These are phyloP conservation scores for Diaphora mendica DNA, from an alignment of 2,888 invertebrate species.

Conservation along the genomic window DNA sequence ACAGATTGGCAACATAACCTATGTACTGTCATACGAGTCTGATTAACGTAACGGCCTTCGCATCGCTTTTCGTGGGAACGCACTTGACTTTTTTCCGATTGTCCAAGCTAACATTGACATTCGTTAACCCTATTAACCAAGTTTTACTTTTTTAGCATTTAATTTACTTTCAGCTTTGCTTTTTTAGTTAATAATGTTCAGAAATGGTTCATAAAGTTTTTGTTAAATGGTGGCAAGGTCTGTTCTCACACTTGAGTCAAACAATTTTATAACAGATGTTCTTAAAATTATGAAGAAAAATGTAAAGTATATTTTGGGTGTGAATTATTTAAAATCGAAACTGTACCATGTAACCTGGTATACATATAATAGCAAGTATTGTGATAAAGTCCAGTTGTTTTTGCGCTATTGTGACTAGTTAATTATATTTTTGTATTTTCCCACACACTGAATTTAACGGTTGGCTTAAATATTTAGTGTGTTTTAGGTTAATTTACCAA, in stretches of 20 bases:
- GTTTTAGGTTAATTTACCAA: slow-evolving; percentile 10
- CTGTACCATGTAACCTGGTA: neutral
- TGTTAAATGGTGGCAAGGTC: neutral
- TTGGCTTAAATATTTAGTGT: slow-evolving; percentile 12
- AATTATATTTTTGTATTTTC: slow-evolving; percentile 10
- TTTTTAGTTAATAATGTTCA: neutral
- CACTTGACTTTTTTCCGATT: slow-evolving; percentile 63
- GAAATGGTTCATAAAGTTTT: neutral
- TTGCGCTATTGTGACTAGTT: slow-evolving; percentile 8
- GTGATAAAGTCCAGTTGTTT: slow-evolving; percentile 8
- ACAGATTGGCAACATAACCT: slow-evolving; percentile 65
- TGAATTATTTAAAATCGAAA: neutral
- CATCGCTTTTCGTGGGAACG: slow-evolving; percentile 67
- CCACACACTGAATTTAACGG: slow-evolving; percentile 15
- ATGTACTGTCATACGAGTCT: slow-evolving; percentile 59
- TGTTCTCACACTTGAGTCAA: neutral
- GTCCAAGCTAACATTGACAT: slow-evolving; percentile 62
- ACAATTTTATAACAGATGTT: neutral
- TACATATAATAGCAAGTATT: neutral
- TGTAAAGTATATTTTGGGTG: neutral
- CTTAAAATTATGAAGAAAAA: neutral
- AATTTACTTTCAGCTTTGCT: neutral
- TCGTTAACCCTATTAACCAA: slow-evolving; percentile 61
- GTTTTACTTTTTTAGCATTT: slow-evolving; percentile 49
- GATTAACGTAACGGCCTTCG: slow-evolving; percentile 65